A percentile compares a stretch with the other conserved stretches of the same genome.
These are phyloP conservation scores for Halictus rubicundus DNA, from an alignment of 1,140 invertebrate genomes.

Conservation along the genomic window DNA sequence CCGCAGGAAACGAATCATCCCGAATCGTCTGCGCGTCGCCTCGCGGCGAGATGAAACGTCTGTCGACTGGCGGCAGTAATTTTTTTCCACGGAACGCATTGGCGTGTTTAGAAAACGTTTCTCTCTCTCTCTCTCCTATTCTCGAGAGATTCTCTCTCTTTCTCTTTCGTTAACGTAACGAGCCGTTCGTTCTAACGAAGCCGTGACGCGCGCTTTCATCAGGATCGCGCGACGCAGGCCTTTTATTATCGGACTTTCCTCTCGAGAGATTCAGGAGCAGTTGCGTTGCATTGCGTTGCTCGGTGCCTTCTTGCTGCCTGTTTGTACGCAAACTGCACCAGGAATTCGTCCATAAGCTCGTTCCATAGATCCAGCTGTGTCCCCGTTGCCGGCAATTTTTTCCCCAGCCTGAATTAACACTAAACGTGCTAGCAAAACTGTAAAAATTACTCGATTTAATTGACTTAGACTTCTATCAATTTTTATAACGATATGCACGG, in stretches of 20 bases:
- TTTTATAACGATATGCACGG: too few species aligned
- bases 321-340: constrained; percentile 65
- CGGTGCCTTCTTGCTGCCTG: constrained; percentile 75
- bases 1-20: constrained; percentile 53
- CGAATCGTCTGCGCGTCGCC: constrained; percentile 28
- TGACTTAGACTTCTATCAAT: too few species aligned
- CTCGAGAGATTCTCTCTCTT: too few species aligned
- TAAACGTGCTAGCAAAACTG: too few species aligned
- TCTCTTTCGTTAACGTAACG: constrained; percentile 28
- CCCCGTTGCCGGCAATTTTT: too few species aligned
- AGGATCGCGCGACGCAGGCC: not conserved
- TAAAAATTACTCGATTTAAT: too few species aligned
- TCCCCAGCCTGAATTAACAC: too few species aligned
- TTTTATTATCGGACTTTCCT: not conserved
- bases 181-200: constrained; percentile 6
- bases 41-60: constrained; percentile 4
- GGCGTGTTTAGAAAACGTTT: not conserved
- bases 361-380: not conserved
- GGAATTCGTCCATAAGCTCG: constrained; percentile 54
- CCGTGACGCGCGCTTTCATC: not conserved
- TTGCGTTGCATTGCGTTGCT: constrained; percentile 69
- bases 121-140: not conserved
- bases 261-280: constrained; percentile 57
- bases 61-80: constrained; percentile 12
- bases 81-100: constrained; percentile 4